phyloP scores from a whole-genome alignment of 2,797 vertebrate species.

The Pempheris klunzingeri region DNA sequence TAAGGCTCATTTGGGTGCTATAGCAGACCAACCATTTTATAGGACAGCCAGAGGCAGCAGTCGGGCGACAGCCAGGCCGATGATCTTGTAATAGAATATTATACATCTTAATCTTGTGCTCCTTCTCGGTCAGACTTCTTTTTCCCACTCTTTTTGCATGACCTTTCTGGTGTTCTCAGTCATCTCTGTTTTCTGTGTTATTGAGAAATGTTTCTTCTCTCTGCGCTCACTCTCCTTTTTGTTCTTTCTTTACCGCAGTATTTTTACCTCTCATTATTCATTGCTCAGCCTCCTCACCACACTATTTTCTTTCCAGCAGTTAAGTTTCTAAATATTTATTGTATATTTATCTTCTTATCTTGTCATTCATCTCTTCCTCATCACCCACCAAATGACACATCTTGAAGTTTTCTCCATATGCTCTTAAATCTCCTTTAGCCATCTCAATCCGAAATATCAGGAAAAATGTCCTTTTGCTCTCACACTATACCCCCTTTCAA shows the following conservation, averaged over 20 bases:
- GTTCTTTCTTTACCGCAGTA: slow-evolving; percentile 1
- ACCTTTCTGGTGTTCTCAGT: slow-evolving; percentile 22
- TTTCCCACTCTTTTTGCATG: slow-evolving; percentile 29
- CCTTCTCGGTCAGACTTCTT: slow-evolving; percentile 21
- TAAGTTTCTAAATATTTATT: background rate
- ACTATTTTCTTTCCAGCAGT: slow-evolving; percentile 1
- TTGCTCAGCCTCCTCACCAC: background rate
- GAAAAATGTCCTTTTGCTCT: slow-evolving; percentile 18
- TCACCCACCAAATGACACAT: slow-evolving; percentile 14
- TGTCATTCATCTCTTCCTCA: background rate
- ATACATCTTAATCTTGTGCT: slow-evolving; percentile 32
- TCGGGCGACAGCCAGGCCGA: slow-evolving; percentile 11
- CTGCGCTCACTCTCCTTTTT: slow-evolving; percentile 10
- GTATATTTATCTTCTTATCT: slow-evolving; percentile 7
- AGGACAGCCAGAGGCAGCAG: slow-evolving; percentile 16
- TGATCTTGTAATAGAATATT: slow-evolving; percentile 25
- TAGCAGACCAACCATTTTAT: slow-evolving; percentile 17
- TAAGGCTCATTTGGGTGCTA: slow-evolving; percentile 25
- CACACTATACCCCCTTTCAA: slow-evolving; percentile 10
- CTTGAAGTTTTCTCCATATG: background rate
- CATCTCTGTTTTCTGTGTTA: background rate
- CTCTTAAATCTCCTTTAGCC: slow-evolving; percentile 13
- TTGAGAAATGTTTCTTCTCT: slow-evolving; percentile 8
- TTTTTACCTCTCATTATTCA: slow-evolving; percentile 3
- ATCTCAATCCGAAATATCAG: slow-evolving; percentile 38